Base-by-base conservation (phyloP, 2,113 vertebrate species). In the Gymnorhina tibicen region DNA sequence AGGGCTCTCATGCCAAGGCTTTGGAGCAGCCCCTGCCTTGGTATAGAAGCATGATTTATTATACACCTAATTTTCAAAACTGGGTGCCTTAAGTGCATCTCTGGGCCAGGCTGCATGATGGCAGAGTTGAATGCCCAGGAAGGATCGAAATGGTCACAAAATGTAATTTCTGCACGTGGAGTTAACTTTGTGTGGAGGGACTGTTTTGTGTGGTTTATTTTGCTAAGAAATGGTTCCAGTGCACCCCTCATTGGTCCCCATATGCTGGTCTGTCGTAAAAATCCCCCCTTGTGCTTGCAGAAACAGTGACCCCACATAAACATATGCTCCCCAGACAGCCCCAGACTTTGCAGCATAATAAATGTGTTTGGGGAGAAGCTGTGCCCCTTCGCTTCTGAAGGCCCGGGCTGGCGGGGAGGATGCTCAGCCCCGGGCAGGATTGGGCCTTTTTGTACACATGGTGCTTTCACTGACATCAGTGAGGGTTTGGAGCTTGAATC, bases 401-500 rank as follows among this genome's bases (percentile, higher is more conserved):
- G 62, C 72, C 41, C 30, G 0, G 30, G 76, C 82, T 84, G 87
- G 26, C 41, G 5, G 33, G 83, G 37, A 62, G 60, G 87, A 80
- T 56, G 93, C 91, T 91, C 95, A 96, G 95, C 53, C 2, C 93
- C 21, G 3, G 75, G 86, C 93, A 96, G 96, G 93, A 97, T 96
- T 37, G 77, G 92, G 69, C 70, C 92, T 95, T 95, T 97, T 96
- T 96, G 92, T 95, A 94, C 95, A 96, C 95, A 96, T 94, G 96
- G 95, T 2, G 89, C 92, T 97, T 97, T 97, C 95, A 94, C 83
- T 50, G 91, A 91, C 95, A 97, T 96, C 93, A 91, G 93, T 39
- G 92, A 96, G 93, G 96, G 95, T 92, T 96, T 1, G 30, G 88
- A 97, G 95, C 92, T 94, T 93, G 95, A 97, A 97, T 96, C 96